Conservation (phyloP, 2,888 invertebrate genomes). For the Biston betularia region DNA sequence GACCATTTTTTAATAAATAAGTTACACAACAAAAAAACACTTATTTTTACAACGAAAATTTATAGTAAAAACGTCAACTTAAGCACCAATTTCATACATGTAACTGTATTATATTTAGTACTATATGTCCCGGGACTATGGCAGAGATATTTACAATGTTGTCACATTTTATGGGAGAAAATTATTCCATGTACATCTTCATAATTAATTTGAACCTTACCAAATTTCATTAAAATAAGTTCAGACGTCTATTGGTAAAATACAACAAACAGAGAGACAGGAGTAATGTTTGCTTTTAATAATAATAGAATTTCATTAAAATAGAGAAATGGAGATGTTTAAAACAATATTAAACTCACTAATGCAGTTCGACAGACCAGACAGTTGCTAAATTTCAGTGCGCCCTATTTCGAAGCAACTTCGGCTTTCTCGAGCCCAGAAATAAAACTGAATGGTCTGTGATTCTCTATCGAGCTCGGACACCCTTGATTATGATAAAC, state of each 20-base stretch:
- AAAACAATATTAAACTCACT: constrained; percentile 7
- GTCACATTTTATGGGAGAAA: no score
- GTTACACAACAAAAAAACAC: no score
- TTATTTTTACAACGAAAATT: background rate
- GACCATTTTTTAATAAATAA: background rate
- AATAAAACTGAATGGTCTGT: constrained; percentile 56
- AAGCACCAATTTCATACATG: background rate
- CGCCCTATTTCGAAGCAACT: constrained; percentile 78
- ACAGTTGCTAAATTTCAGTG: constrained; percentile 85
- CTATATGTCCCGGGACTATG: no score
- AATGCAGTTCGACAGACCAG: constrained; percentile 58
- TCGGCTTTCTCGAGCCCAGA: constrained; percentile 68
- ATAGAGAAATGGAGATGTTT: constrained; percentile 45
- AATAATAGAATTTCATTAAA: constrained; percentile 6
- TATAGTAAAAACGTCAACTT: background rate
- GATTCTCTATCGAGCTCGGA: constrained; percentile 53
- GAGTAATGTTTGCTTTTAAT: no score
- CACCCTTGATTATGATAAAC: constrained; percentile 51
- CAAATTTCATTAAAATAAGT: no score
- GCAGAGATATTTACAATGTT: no score
- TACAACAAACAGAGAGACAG: no score
- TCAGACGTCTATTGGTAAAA: no score
- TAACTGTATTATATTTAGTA: no score
- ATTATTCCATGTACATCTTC: no score
- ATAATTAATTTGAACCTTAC: no score